phyloP scores from a whole-genome alignment of 2,797 vertebrate genomes.

The Clarias laeviceps region DNA sequence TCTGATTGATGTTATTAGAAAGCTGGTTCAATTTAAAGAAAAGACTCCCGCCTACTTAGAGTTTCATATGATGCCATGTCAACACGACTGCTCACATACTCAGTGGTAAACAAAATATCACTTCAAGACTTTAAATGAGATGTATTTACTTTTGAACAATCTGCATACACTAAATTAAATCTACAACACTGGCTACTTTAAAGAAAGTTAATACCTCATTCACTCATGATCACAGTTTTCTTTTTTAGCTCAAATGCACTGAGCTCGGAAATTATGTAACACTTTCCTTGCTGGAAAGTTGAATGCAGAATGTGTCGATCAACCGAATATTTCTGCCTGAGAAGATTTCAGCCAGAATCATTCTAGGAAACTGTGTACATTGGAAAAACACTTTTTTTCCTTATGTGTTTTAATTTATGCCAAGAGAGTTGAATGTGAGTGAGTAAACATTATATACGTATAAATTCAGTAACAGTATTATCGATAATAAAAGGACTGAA shows the following conservation, averaged over 20 bases:
- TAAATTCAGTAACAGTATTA: background rate
- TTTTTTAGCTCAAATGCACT: background rate
- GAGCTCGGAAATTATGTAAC: background rate
- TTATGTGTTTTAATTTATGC: background rate
- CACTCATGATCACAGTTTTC: background rate
- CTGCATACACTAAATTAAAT: background rate
- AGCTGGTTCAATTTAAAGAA: background rate
- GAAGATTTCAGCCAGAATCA: background rate
- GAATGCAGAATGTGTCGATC: background rate
- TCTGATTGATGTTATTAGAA: background rate
- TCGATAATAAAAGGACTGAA: background rate
- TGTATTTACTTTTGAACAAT: background rate
- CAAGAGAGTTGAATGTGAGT: background rate
- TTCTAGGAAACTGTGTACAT: background rate
- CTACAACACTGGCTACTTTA: background rate
- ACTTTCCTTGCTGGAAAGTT: background rate
- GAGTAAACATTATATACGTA: background rate
- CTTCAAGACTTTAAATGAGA: background rate
- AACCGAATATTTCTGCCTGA: too few relatives aligned
- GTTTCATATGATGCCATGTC: background rate
- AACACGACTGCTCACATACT: background rate
- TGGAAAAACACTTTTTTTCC: background rate
- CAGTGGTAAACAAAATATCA: background rate
- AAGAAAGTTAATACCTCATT: background rate
- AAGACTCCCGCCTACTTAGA: background rate